Evolutionary conservation across 2,113 vertebrate genomes (phyloP).

Genomic region (Phoxinus phoxinus): DNA sequence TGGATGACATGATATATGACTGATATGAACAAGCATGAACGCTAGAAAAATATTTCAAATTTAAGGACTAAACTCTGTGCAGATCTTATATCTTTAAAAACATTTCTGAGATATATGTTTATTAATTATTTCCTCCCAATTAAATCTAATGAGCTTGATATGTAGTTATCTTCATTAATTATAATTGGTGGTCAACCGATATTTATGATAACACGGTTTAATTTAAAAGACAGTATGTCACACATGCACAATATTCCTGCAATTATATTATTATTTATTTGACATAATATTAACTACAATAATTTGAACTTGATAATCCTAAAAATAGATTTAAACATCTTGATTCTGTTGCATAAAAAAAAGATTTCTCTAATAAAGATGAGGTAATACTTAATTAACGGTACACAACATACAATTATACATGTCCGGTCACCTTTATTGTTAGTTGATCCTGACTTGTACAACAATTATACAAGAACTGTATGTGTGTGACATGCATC

Average conservation of each 20-base stretch:
- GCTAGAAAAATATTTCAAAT: not conserved
- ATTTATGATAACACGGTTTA: not conserved
- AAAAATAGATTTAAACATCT: too few species aligned
- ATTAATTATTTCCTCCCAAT: too few species aligned
- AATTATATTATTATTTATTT: not conserved
- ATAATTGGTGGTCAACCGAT: not conserved
- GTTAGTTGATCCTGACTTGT: too few species aligned
- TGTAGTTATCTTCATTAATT: not conserved
- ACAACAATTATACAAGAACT: too few species aligned
- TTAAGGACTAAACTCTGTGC: not conserved
- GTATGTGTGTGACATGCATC: not conserved
- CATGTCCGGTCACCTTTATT: too few species aligned
- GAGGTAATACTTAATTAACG: too few species aligned
- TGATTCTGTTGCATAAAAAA: too few species aligned
- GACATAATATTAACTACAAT: not conserved
- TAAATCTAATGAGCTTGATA: too few species aligned
- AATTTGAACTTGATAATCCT: too few species aligned
- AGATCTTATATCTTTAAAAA: not conserved
- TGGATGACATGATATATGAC: not conserved
- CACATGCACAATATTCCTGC: not conserved
- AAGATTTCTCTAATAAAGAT: too few species aligned
- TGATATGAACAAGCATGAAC: not conserved
- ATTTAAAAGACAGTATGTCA: not conserved
- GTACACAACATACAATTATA: too few species aligned
- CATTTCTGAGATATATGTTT: too few species aligned